Evolutionary conservation across 2,888 invertebrate species (phyloP), one percentile per base, ranked within the genome.

Genomic region (Acrocyrtus sp.): DNA sequence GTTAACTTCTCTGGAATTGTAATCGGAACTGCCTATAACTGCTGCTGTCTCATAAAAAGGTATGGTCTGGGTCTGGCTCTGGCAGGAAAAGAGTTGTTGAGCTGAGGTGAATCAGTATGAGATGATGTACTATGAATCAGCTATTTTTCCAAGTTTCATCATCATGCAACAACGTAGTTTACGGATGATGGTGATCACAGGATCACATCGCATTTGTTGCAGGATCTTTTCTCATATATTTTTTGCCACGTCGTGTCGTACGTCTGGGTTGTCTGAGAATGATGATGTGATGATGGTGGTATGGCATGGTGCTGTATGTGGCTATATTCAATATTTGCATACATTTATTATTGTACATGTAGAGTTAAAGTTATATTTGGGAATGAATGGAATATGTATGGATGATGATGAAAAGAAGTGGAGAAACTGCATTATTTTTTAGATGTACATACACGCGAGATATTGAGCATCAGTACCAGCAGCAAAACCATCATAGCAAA

Each of bases 191-290:
- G 51, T 41, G 34, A 61, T 61, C 60, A 39, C 45, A n/a, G 19
- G 48, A 53, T n/a, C n/a, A n/a, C n/a, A n/a, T 50, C 27, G 47
- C 50, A 66, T 66, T 66, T 68, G 67, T 68, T 68, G 67, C 67
- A 68, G 67, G 67, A 68, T 68, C 67, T 68, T 21, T 39, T 24
- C 57, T 8, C 45, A 53, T 57, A 57, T 60, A 19, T 47, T 45
- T 22, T 45, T 65, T 68, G 58, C 67, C 60, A 68, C 67, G 67
- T 68, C 58, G 67, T n/a, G n/a, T n/a, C n/a, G n/a, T 39, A 29
- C n/a, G 54, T 54, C 54, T 54, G 45, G 54, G 17, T 58, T 41
- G 10, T 1, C 12, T 39, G 2, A 24, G 19, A 1, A 8, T 43
- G 24, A 17, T 21, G 57, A 26, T 26, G 17, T 57, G 57, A 19